Percentiles rank a stretch among this genome's conserved stretches.
phyloP scores from a whole-genome alignment of 2,797 vertebrate genomes.

The Mormyrus hasselquistii region DNA sequence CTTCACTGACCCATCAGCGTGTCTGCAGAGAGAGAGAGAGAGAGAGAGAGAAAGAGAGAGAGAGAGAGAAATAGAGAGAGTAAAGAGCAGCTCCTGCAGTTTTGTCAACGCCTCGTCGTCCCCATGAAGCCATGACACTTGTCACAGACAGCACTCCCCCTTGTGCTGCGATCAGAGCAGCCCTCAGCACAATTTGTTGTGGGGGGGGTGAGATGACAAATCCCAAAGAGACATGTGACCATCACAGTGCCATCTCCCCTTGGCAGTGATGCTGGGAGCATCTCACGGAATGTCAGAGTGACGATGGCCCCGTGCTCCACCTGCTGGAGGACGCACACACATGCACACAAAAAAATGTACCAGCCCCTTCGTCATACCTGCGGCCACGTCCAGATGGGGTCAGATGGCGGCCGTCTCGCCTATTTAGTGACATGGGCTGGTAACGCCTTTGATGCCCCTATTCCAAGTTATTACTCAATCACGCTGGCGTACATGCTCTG shows the following conservation, averaged over 20 bases:
- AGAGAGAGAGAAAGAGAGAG: not conserved
- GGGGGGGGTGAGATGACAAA: not conserved
- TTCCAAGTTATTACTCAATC: not conserved
- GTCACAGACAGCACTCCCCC: not conserved
- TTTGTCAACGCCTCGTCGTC: not conserved
- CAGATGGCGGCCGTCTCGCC: not conserved
- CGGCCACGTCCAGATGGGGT: not conserved
- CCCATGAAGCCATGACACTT: not conserved
- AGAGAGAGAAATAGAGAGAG: not conserved
- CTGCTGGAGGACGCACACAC: not conserved
- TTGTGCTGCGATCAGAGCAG: not conserved
- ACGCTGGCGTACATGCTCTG: not conserved
- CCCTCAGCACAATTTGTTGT: not conserved
- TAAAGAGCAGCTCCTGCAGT: not conserved
- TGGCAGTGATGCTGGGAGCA: not conserved
- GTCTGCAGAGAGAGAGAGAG: constrained; percentile 54
- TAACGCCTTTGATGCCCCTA: not conserved
- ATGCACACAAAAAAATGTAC: not conserved
- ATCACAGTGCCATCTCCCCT: not conserved
- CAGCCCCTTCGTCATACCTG: not conserved
- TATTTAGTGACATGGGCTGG: not conserved
- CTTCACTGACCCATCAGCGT: constrained; percentile 96
- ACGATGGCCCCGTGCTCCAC: not conserved
- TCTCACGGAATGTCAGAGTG: not conserved
- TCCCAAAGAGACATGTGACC: not conserved